Conservation (phyloP, 1,140 invertebrate species). For the Triops longicaudatus region DNA sequence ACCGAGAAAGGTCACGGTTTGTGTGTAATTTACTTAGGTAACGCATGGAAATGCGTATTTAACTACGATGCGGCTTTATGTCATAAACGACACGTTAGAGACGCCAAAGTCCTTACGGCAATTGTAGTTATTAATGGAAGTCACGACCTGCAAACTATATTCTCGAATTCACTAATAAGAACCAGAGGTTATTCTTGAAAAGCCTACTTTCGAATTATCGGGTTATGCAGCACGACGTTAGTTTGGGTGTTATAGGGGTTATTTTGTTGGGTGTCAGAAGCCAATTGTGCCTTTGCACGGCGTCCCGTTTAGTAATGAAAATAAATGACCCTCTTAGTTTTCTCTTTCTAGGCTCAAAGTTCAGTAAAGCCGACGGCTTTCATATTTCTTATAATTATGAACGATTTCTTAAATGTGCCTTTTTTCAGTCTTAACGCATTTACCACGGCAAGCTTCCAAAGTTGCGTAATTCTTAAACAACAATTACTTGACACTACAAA, state of each 20-base stretch:
- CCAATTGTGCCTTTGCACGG: background rate
- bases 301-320: background rate
- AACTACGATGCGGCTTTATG: background rate
- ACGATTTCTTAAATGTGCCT: background rate
- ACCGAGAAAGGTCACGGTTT: background rate
- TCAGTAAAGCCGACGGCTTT: background rate
- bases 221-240: background rate
- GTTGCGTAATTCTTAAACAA: background rate
- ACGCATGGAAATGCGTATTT: background rate
- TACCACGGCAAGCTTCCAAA: background rate
- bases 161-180: background rate
- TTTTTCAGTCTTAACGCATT: background rate
- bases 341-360: constrained; percentile 6
- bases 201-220: background rate
- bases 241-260: background rate
- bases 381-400: background rate
- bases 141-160: background rate
- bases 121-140: background rate
- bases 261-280: background rate
- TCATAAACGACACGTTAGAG: background rate
- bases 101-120: background rate
- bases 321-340: background rate
- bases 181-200: background rate
- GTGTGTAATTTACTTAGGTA: background rate
- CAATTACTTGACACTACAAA: background rate